Evolutionary conservation across 2,797 vertebrate genomes (phyloP), one percentile per base, ranked within the genome.

Genomic region (Lophotriccus pileatus): DNA sequence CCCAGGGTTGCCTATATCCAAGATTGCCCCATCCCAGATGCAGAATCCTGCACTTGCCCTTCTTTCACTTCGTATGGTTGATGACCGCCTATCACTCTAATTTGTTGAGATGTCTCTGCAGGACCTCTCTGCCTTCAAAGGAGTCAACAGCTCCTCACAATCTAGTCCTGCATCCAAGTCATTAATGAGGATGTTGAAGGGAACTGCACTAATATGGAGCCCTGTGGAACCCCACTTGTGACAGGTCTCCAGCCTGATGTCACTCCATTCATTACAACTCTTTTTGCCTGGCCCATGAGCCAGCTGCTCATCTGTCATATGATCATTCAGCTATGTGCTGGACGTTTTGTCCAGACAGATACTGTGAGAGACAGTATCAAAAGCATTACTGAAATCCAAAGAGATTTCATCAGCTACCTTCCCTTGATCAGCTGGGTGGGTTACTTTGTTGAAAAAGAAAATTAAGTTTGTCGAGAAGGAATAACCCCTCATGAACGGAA

Each of bases 161-260:
- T 41, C 27, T 30, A 52, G 9, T 41, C 34, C 56, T 47, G 21
- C 25, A 62, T 47, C 21, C 14, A 27, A 10, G 6, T 30, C 14
- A 22, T 41, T 43, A 27, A 56, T 49, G 30, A 78, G 32, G 22
- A 49, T 56, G 25, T 22, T 56, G 32, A 62, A 41, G 41, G 60
- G 14, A 10, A 27, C 4, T 9, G 16, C 8, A 28, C 15, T 10
- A 52, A 28, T 30, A 52, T 30, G 50, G 27, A 28, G 50, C 50
- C 7, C 28, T 28, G n/a, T 13, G 9, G 60, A 39, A 60, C 13
- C 9, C 16, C 47, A 24, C 28, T 28, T 9, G 6, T 46, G 34
- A 6, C 19, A n/a, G 5, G 9, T n/a, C 2, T 1, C 13, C 46
- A n/a, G 20, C 1, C 28, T 30, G 28, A 34, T 34, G n/a, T 14